Evolutionary conservation across 2,797 vertebrate species (phyloP).

Genomic region (Gallirallus australis): DNA sequence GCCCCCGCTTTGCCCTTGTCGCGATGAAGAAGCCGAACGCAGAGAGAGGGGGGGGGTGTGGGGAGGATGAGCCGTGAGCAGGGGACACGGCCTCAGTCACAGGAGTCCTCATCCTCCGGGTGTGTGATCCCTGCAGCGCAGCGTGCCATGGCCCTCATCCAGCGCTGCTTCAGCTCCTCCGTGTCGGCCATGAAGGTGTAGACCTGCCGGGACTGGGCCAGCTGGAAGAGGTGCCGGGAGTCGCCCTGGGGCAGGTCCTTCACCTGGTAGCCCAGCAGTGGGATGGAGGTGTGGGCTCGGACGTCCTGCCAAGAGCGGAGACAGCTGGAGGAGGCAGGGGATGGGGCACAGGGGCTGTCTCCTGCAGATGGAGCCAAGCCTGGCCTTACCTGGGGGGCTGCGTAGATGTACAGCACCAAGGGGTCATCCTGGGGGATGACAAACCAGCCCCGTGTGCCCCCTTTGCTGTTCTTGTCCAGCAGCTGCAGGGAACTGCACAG

Average conservation of each 20-base stretch:
- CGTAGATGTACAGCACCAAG: constrained; percentile 78
- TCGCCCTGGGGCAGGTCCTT: constrained; percentile 38
- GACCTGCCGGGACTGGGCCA: constrained; percentile 76
- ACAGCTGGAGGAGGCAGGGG: not conserved
- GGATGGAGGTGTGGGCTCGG: constrained; percentile 79
- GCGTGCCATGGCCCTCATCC: constrained; percentile 68
- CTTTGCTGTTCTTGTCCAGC: constrained; percentile 71
- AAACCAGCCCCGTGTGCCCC: constrained; percentile 71
- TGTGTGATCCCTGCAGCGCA: not conserved
- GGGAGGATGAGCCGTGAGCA: rapidly evolving
- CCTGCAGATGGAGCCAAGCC: rapidly evolving
- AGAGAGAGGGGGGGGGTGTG: rapidly evolving
- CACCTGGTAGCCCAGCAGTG: constrained; percentile 80
- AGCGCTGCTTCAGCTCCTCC: constrained; percentile 72
- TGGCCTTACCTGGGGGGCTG: constrained; percentile 77
- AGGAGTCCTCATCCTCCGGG: not conserved
- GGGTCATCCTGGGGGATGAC: constrained; percentile 79
- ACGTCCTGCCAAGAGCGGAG: constrained; percentile 64
- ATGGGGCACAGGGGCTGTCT: not conserved
- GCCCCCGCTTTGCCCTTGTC: rapidly evolving
- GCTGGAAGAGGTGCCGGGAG: constrained; percentile 73
- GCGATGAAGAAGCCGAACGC: rapidly evolving
- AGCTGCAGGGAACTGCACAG: constrained; percentile 81
- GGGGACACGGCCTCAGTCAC: not conserved
- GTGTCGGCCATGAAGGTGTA: constrained; percentile 75